Base-by-base conservation (phyloP, 2,888 invertebrate species). In the Bellardia bayeri region DNA sequence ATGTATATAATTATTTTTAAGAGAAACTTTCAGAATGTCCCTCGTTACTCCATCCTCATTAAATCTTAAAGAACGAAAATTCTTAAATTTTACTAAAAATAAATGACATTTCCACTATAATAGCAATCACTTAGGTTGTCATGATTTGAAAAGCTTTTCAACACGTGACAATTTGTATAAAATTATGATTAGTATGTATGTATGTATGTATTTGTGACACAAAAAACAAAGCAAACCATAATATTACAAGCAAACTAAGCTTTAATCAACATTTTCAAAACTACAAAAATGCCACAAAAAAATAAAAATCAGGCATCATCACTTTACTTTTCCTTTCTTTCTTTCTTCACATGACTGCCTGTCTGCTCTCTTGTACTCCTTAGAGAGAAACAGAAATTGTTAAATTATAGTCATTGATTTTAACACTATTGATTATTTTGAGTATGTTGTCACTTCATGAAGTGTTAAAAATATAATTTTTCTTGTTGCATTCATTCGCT, bases 331-430 rank as follows among this genome's bases (percentile, higher is more conserved):
- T 61, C 37, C 66, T 68, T 42, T 64, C 23, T 33, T 37, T 71
- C 63, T 40, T 72, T 66, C 54, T 49, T 30, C 4, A n/a, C 6
- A 23, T 16, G 23, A 13, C 49, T 33, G 13, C 30, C 13, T 2
- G 45, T 13, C 16, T 42, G 9, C 16, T 23, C 13, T 42, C 7
- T 9, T 64, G n/a, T 37, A 56, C 45, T 45, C 45, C 45, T 45
- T 45, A 13, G 8, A 37, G 4, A 64, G 9, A 45, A 45, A 33
- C 8, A 40, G 45, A 23, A 30, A 61, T 11, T 8, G 3, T 69
- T 68, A 75, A 82, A 68, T 66, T 68, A 63, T 74, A 33, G 45
- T 58, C 69, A 72, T 23, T 54, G 76, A 68, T 78, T 74, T 78
- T 42, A 30, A 63, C 45, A 81, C 49, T n/a, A 63, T 82, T 42